A percentile compares a stretch with the other conserved stretches of the same genome.
phyloP scores from a whole-genome alignment of 2,113 vertebrate species.

The Struthio camelus region DNA sequence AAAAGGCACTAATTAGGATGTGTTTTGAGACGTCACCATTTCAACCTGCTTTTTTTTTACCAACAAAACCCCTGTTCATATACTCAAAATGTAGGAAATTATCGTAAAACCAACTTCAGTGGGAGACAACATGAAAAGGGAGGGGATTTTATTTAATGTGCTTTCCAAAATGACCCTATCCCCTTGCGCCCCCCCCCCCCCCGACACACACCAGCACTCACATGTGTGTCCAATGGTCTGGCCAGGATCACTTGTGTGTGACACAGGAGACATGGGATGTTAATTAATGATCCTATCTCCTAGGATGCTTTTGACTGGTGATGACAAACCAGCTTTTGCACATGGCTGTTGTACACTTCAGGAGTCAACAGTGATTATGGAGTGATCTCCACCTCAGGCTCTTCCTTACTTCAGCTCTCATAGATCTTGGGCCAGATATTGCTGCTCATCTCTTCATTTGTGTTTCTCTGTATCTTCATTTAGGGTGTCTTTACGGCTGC shows the following conservation, averaged over 20 bases:
- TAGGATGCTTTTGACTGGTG: too few species aligned
- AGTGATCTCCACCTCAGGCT: neutral
- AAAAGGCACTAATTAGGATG: neutral
- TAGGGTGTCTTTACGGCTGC: neutral
- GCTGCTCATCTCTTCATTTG: neutral
- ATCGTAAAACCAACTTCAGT: neutral
- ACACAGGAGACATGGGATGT: accelerated
- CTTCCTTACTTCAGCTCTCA: neutral
- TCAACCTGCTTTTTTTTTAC: neutral
- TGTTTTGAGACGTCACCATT: neutral
- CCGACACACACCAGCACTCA: neutral
- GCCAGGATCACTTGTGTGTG: neutral
- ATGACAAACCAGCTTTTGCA: neutral
- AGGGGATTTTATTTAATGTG: neutral
- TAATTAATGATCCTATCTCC: neutral
- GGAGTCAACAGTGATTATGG: neutral
- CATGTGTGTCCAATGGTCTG: neutral
- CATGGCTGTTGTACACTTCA: neutral
- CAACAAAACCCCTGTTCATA: neutral
- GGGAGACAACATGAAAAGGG: neutral
- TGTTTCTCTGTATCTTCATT: neutral
- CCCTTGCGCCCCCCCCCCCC: neutral
- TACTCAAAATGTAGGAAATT: neutral
- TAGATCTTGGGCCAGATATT: neutral
- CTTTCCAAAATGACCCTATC: neutral